Evolutionary conservation across 53 echinoderm and acorn worm species (phyloP), one percentile per base, ranked within the genome.

Genomic region (Holothuria scabra): DNA sequence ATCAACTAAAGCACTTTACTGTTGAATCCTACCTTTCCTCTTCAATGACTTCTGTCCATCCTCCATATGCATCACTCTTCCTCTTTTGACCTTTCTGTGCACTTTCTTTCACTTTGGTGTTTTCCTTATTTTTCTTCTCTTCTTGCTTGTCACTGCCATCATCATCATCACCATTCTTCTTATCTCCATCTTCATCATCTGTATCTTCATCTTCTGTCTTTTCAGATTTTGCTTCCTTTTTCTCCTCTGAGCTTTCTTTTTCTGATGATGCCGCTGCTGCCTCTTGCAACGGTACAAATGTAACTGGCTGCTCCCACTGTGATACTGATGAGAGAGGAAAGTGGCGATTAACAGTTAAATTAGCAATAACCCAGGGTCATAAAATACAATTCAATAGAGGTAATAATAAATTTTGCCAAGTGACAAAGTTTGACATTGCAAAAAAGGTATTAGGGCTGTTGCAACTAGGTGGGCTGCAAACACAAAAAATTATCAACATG

Each of bases 261-360:
- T 63, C 33, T 60, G 62, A 23, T 38, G 11, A 28, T 48, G 75
- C 60, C 25, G 49, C 82, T 56, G 56, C 18, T 46, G 59, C 61
- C 48, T 83, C 62, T 56, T 44, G 24, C 20, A 31, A 13, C 3
- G 87, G 46, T 26, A 74, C 79, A 82, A 85, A 95, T 22, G 66
- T 85, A 11, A 80, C 85, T 79, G 95, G 95, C 46, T 86, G 87
- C 56, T 93, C 95, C 95, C 95, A 95, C 66, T 83, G 81, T 20
- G 95, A 88, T 41, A 81, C 95, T 95, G 85, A 18, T 71, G 59
- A 52, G 23, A 52, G 23, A 57, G 6, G 52, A 28, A 29, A 56
- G 69, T 55, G 29, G 28, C 8, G 58, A 32, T 21, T 9, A 79
- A n/a, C 56, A 4, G n/a, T 20, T 14, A 63, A 1, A 1, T 16